phyloP scores from a whole-genome alignment of 2,797 vertebrate genomes.

The Hypotaenidia okinawae region DNA sequence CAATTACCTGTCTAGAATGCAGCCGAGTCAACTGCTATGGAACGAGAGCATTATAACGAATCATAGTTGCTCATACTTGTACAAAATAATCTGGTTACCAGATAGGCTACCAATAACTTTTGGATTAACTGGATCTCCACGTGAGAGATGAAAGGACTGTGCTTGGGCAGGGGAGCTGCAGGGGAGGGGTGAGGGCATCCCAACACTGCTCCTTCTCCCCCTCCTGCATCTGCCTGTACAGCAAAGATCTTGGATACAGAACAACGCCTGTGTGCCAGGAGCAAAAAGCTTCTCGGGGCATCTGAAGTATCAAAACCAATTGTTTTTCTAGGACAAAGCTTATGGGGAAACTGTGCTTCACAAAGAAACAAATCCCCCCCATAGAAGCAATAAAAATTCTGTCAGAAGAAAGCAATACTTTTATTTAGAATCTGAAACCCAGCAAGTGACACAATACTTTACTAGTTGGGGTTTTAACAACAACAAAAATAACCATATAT shows the following conservation, averaged over 20 bases:
- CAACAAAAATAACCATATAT: background rate
- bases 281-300: background rate
- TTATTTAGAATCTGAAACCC: background rate
- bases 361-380: background rate
- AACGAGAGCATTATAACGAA: background rate
- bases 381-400: background rate
- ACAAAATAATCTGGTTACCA: background rate
- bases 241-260: background rate
- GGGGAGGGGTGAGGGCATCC: too few species aligned
- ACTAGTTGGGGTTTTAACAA: background rate
- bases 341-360: background rate
- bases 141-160: too few species aligned
- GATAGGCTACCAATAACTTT: background rate
- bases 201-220: background rate
- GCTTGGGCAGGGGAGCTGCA: background rate
- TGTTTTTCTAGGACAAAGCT: background rate
- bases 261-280: accelerated
- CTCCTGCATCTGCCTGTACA: background rate
- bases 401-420: background rate
- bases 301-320: background rate
- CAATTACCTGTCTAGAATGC: background rate
- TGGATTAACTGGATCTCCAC: background rate
- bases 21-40: background rate
- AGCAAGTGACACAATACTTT: background rate
- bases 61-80: background rate